These are phyloP conservation scores for Stenoptilia bipunctidactyla DNA, from an alignment of 2,888 invertebrate species.

Conservation along the genomic window DNA sequence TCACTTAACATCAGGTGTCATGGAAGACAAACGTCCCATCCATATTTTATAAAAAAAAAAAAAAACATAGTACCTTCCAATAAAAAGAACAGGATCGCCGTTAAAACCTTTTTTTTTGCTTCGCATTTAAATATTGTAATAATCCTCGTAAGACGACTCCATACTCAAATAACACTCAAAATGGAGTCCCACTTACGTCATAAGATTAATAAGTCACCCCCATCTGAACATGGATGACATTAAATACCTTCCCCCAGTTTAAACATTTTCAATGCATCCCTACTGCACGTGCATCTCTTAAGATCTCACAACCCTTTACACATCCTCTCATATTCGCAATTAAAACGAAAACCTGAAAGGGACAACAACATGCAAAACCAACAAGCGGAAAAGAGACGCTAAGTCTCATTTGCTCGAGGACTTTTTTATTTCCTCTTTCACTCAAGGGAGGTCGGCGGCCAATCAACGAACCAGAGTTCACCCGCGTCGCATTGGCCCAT, in stretches of 20 bases:
- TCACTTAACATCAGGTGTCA: too few species aligned
- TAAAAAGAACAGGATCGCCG: too few species aligned
- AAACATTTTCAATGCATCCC: constrained; percentile 57
- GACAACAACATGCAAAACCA: constrained; percentile 30
- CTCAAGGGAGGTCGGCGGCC: constrained; percentile 65
- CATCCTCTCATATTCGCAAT: constrained; percentile 65
- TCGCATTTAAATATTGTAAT: too few species aligned
- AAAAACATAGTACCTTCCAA: too few species aligned
- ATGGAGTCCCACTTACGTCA: too few species aligned
- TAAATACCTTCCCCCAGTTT: constrained; percentile 49
- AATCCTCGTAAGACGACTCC: too few species aligned
- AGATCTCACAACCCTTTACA: constrained; percentile 65
- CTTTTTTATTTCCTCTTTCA: constrained; percentile 64
- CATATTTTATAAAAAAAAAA: too few species aligned
- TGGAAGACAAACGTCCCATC: too few species aligned
- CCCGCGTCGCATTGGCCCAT: constrained; percentile 64
- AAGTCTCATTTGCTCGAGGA: constrained; percentile 62
- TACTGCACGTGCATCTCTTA: constrained; percentile 64
- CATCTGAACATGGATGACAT: constrained; percentile 36
- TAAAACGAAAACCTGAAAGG: constrained; percentile 63
- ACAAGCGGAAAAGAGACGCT: constrained; percentile 42
- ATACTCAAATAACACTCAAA: too few species aligned
- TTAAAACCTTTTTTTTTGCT: too few species aligned
- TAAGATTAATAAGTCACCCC: neutral
- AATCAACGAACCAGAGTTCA: constrained; percentile 62